phyloP scores from a whole-genome alignment of 2,113 vertebrate genomes.

The Antechinus flavipes region DNA sequence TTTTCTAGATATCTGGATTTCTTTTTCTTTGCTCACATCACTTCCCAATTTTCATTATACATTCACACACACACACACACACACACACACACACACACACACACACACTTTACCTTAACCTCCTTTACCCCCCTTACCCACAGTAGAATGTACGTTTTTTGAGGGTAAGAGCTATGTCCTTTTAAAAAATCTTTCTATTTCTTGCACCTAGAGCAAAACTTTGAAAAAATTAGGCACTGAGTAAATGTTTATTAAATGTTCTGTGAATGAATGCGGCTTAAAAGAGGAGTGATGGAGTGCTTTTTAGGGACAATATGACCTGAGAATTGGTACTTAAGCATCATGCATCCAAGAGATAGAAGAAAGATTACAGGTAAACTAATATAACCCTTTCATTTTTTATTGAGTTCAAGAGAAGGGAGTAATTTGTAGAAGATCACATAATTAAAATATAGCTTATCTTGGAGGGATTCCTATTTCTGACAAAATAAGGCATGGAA shows the following conservation, averaged over 20 bases:
- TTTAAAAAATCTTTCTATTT: not conserved
- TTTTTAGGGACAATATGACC: not conserved
- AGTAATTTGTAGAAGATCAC: not conserved
- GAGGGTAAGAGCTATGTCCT: not conserved
- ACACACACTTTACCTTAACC: too few relatives aligned
- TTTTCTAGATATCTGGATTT: not conserved
- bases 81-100: too few relatives aligned
- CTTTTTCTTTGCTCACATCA: not conserved
- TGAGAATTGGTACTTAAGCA: not conserved
- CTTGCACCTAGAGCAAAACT: not conserved
- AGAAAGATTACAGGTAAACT: not conserved
- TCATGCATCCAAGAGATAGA: not conserved
- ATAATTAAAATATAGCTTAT: not conserved
- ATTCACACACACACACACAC: too few relatives aligned
- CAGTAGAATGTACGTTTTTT: not conserved
- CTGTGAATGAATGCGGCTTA: not conserved
- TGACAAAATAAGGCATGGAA: not conserved
- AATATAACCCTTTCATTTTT: not conserved
- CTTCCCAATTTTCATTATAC: not conserved
- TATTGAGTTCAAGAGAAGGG: not conserved
- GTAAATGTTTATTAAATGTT: not conserved
- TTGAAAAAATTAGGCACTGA: not conserved
- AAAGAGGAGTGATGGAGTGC: not conserved
- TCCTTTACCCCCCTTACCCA: not conserved
- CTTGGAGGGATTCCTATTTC: not conserved